Percentiles rank a stretch among this genome's conserved stretches.
phyloP scores from a whole-genome alignment of 2,797 vertebrate species.

The Rhinoraja longicauda region DNA sequence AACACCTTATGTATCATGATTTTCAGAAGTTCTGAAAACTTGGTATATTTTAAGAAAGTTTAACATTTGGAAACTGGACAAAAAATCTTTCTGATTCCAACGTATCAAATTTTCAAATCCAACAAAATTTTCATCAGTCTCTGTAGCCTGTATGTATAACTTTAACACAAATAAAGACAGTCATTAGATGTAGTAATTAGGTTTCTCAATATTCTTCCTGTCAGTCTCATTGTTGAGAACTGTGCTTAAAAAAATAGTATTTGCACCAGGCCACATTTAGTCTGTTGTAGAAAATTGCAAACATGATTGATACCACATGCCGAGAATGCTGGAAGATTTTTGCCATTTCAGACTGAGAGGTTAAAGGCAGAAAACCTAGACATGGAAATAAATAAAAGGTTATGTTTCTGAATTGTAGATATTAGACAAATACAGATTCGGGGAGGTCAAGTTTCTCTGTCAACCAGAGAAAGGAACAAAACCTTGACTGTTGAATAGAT shows the following conservation, averaged over 20 bases:
- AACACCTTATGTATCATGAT: neutral
- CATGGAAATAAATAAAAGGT: conserved; percentile 37
- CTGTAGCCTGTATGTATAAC: neutral
- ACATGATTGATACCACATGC: conserved; percentile 35
- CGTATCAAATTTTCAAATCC: conserved; percentile 16
- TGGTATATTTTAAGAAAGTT: neutral
- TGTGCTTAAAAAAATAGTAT: neutral
- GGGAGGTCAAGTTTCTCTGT: conserved; percentile 31
- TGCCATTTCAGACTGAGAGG: conserved; percentile 19
- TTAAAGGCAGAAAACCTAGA: conserved; percentile 28
- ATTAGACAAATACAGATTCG: conserved; percentile 37
- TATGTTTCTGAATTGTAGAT: conserved; percentile 37
- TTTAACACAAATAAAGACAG: conserved; percentile 30
- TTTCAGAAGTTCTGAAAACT: neutral
- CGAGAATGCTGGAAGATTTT: conserved; percentile 19
- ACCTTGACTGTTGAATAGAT: conserved; percentile 26
- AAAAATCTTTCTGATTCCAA: neutral
- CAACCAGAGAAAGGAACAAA: conserved; percentile 30
- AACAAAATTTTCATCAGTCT: neutral
- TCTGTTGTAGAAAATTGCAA: conserved; percentile 32
- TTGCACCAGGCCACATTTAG: conserved; percentile 34
- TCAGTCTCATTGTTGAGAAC: conserved; percentile 2
- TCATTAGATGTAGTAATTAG: neutral
- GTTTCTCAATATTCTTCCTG: conserved; percentile 20
- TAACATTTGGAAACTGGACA: conserved; percentile 14